These are phyloP conservation scores for Zootermopsis nevadensis DNA, from an alignment of 2,888 invertebrate genomes.

Conservation along the genomic window DNA sequence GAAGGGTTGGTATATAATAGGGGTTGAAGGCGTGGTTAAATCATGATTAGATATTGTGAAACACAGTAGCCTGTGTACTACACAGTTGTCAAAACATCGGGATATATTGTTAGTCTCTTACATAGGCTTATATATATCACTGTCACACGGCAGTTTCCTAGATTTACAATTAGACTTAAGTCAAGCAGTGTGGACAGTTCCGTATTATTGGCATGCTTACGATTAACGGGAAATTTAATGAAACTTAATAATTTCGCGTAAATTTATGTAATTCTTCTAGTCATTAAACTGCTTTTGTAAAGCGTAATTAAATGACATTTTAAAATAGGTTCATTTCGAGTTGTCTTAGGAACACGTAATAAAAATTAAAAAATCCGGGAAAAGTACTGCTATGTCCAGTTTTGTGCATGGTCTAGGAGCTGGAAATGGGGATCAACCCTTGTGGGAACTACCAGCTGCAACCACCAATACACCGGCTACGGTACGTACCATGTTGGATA, in stretches of 20 bases:
- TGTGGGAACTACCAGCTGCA: slow-evolving; percentile 51
- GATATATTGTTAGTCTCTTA: background rate
- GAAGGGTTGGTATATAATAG: slow-evolving; percentile 16
- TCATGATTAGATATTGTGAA: slow-evolving; percentile 1
- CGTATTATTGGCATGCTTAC: too few species aligned
- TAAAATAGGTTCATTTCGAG: background rate
- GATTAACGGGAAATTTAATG: too few species aligned
- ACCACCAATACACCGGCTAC: slow-evolving; percentile 49
- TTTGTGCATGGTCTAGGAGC: slow-evolving; percentile 48
- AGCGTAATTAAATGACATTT: too few species aligned
- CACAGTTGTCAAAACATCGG: background rate
- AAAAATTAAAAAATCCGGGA: slow-evolving; percentile 27
- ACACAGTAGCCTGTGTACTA: background rate
- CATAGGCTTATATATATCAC: background rate
- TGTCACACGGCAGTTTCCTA: too few species aligned
- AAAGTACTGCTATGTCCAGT: slow-evolving; percentile 45
- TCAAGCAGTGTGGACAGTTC: too few species aligned
- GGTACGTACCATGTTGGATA: slow-evolving; percentile 35
- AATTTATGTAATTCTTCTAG: too few species aligned
- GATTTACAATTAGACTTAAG: too few species aligned
- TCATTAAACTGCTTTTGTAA: too few species aligned
- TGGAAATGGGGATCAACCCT: slow-evolving; percentile 48
- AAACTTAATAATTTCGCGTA: too few species aligned
- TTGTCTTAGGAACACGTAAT: background rate
- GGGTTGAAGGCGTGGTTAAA: slow-evolving; percentile 26